Evolutionary conservation across 2,113 vertebrate species (phyloP).

Genomic region (Bubo blakistoni): DNA sequence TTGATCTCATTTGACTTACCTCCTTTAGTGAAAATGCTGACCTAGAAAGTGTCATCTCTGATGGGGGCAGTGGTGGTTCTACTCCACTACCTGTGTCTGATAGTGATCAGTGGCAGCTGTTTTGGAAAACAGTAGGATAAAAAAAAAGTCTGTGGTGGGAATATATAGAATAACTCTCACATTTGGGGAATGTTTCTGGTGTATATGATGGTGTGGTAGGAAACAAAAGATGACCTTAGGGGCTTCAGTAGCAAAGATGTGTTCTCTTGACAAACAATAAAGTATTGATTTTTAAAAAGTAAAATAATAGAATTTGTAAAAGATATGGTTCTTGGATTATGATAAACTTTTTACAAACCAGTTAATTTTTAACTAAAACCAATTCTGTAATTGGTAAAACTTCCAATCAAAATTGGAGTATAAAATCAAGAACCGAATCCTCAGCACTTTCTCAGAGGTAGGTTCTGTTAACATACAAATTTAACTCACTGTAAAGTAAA

Average conservation of each 20-base stretch:
- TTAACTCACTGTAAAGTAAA: not conserved
- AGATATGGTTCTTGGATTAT: fast-evolving
- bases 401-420: not conserved
- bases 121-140: not conserved
- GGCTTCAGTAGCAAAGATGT: not conserved
- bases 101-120: not conserved
- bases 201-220: not conserved
- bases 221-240: not conserved
- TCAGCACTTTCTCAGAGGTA: not conserved
- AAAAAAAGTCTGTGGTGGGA: not conserved
- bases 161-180: not conserved
- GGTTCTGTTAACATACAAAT: not conserved
- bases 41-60: slow-evolving; percentile 1
- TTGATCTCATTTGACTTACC: not conserved
- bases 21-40: not conserved
- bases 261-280: not conserved
- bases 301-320: not conserved
- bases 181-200: not conserved
- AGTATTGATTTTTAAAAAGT: not conserved
- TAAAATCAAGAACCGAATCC: not conserved
- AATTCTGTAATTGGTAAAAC: not conserved
- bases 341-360: not conserved
- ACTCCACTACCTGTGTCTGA: not conserved
- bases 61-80: not conserved
- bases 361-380: not conserved